These are phyloP conservation scores for Scaptomyza montana DNA, from an alignment of 1,140 invertebrate species.

Conservation along the genomic window DNA sequence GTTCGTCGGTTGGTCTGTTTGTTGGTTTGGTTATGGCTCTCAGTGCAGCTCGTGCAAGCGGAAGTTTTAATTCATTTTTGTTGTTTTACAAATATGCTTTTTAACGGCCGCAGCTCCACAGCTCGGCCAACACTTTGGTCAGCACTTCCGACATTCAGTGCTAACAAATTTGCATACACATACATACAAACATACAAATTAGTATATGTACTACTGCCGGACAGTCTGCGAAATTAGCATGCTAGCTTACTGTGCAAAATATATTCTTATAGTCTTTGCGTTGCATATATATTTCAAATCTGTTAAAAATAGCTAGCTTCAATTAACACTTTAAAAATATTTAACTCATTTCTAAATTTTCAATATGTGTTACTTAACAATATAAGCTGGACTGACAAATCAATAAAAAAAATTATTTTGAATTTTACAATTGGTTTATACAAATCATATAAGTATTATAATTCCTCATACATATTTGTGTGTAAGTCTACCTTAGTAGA, in stretches of 20 bases:
- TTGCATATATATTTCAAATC: not conserved
- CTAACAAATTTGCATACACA: constrained; percentile 33
- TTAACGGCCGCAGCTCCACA: constrained; percentile 26
- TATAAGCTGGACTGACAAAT: no score
- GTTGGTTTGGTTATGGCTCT: constrained; percentile 2
- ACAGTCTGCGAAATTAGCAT: constrained; percentile 36
- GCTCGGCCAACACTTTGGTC: constrained; percentile 54
- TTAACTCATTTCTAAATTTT: no score
- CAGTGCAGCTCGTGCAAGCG: constrained; percentile 50
- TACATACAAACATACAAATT: no score
- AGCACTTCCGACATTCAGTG: constrained; percentile 54
- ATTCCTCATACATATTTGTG: no score
- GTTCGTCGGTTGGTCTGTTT: not conserved
- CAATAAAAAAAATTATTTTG: no score
- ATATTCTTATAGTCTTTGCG: constrained; percentile 23
- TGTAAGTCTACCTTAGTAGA: no score
- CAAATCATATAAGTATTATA: no score
- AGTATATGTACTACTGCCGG: constrained; percentile 3
- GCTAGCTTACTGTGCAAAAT: constrained; percentile 13
- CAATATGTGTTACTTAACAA: no score
- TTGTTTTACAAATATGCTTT: constrained; percentile 55
- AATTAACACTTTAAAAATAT: no score
- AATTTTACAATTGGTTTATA: no score
- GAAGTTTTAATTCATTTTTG: constrained; percentile 79
- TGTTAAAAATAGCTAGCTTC: not conserved